Percentiles rank a stretch among this genome's conserved stretches.
phyloP scores from a whole-genome alignment of 2,113 vertebrate genomes.

The Chascanopsetta lugubris region DNA sequence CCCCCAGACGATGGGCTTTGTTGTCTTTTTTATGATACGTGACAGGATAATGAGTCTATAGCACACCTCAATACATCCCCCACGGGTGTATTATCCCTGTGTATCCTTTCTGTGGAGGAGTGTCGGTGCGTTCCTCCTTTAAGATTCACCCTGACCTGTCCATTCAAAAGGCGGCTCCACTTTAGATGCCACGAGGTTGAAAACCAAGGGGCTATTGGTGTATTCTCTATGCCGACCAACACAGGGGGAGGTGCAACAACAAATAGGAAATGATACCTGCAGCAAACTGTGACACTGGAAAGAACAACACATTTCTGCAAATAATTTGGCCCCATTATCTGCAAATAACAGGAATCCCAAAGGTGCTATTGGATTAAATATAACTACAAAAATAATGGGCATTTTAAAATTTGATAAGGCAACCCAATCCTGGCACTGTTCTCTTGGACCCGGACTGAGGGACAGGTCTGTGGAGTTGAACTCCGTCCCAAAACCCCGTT shows the following conservation, averaged over 20 bases:
- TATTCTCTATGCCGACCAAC: constrained; percentile 24
- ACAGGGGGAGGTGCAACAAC: constrained; percentile 13
- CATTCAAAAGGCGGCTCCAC: constrained; percentile 52
- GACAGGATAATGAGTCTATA: constrained; percentile 73
- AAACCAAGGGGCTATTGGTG: constrained; percentile 52
- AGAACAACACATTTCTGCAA: constrained; percentile 60
- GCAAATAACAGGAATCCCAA: constrained; percentile 58
- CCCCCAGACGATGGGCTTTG: constrained; percentile 41
- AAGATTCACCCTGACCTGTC: constrained; percentile 33
- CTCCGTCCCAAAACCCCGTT: constrained; percentile 68
- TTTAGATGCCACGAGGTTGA: constrained; percentile 45
- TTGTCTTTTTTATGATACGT: constrained; percentile 66
- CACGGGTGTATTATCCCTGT: constrained; percentile 46
- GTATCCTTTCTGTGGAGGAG: constrained; percentile 35
- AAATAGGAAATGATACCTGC: constrained; percentile 43
- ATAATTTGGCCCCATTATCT: constrained; percentile 62
- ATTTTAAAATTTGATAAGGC: constrained; percentile 76
- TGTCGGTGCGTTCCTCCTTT: constrained; percentile 33
- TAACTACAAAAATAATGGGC: constrained; percentile 66
- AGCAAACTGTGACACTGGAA: constrained; percentile 53
- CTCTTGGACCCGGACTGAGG: constrained; percentile 61
- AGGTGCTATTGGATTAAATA: constrained; percentile 72
- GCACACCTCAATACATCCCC: constrained; percentile 57
- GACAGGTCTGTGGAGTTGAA: constrained; percentile 66
- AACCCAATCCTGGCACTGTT: constrained; percentile 71